These are phyloP conservation scores for Neomonachus schauinslandi DNA, from an alignment of 2,113 vertebrate genomes.

Conservation along the genomic window DNA sequence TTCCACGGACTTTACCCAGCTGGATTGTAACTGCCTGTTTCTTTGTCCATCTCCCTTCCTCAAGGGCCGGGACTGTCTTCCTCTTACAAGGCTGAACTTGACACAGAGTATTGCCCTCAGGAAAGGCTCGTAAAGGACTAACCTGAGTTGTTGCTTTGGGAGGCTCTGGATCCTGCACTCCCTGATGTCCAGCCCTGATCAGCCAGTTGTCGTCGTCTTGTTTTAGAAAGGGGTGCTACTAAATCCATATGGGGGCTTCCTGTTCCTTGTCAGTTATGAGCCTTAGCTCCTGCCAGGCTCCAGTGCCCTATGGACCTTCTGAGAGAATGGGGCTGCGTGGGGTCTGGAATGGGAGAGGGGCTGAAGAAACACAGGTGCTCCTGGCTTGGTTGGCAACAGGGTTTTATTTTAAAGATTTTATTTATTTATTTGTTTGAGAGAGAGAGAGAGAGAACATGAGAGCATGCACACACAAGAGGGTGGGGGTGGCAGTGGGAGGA, in stretches of 20 bases:
- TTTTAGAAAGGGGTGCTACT: background rate
- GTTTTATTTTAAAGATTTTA: background rate
- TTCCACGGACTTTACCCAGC: background rate
- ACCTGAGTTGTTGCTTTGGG: background rate
- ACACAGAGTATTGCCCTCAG: background rate
- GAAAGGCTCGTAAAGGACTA: background rate
- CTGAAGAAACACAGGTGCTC: background rate
- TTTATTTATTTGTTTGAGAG: background rate
- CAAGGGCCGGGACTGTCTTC: background rate
- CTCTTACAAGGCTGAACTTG: background rate
- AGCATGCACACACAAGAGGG: background rate
- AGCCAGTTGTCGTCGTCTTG: background rate
- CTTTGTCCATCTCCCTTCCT: background rate
- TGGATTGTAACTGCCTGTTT: background rate
- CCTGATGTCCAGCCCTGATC: background rate
- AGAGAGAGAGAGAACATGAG: background rate
- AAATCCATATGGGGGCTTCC: background rate
- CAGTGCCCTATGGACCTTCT: background rate
- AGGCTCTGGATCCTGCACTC: no score
- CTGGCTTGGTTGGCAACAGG: background rate
- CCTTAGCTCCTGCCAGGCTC: background rate
- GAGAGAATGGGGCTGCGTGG: background rate
- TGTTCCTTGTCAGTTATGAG: background rate
- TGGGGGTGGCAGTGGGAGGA: background rate
- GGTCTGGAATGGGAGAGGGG: background rate